Percentiles rank a stretch among this genome's conserved stretches.
phyloP scores from a whole-genome alignment of 2,888 invertebrate genomes.

The Teleiodes luculella region DNA sequence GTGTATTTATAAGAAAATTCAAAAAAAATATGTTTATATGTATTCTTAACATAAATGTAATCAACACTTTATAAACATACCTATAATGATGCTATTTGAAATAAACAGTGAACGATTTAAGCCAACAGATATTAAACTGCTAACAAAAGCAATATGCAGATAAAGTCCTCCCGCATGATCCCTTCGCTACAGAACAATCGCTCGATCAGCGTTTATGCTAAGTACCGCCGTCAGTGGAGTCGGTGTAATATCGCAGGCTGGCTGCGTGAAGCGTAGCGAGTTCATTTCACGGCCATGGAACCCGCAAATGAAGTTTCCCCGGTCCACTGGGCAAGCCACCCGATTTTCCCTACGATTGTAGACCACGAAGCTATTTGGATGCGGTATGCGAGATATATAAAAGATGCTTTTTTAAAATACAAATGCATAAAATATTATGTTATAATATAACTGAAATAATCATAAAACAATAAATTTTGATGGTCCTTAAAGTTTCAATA shows the following conservation, averaged over 20 bases:
- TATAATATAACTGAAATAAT: too few relatives aligned
- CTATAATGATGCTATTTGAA: neutral
- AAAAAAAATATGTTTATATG: too few relatives aligned
- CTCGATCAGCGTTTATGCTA: constrained; percentile 35
- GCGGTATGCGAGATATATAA: neutral
- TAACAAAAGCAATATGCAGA: constrained; percentile 12
- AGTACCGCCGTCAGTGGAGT: constrained; percentile 36
- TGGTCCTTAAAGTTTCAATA: too few relatives aligned
- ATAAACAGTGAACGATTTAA: neutral
- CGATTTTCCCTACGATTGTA: constrained; percentile 10
- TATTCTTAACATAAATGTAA: too few relatives aligned
- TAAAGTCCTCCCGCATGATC: neutral
- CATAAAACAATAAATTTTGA: too few relatives aligned
- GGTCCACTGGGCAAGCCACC: constrained; percentile 58
- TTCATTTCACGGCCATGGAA: constrained; percentile 78
- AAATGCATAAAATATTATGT: too few relatives aligned
- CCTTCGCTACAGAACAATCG: constrained; percentile 21
- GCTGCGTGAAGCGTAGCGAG: constrained; percentile 55
- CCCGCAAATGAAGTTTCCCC: constrained; percentile 76
- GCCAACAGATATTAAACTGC: constrained; percentile 7
- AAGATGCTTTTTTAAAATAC: too few relatives aligned
- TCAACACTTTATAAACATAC: too few relatives aligned
- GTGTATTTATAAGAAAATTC: too few relatives aligned
- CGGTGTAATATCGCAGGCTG: constrained; percentile 43
- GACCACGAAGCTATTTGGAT: neutral